phyloP scores from a whole-genome alignment of 2,113 vertebrate species.

The Lipophrys pholis region DNA sequence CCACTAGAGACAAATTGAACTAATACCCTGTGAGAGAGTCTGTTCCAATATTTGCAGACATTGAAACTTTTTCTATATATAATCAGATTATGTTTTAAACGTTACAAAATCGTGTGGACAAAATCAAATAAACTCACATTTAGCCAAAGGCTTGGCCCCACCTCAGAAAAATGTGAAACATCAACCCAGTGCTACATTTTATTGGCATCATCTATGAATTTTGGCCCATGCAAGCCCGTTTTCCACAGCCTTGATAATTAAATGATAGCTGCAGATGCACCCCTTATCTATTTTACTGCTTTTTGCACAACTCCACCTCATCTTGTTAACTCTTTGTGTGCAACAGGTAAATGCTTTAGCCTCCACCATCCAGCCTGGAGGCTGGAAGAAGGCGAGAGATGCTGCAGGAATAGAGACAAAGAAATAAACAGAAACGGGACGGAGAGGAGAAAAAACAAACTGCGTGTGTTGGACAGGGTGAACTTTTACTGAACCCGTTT shows the following conservation, averaged over 20 bases:
- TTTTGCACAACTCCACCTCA: conserved; percentile 13
- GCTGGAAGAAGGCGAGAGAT: neutral
- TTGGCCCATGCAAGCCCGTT: conserved; percentile 50
- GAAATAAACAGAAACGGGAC: conserved; percentile 11
- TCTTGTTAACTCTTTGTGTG: conserved; percentile 40
- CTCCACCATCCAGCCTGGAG: neutral
- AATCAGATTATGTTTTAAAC: conserved; percentile 40
- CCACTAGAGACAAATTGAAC: conserved; percentile 1
- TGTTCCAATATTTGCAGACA: neutral
- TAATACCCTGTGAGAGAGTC: conserved; percentile 2
- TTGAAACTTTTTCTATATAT: conserved; percentile 2
- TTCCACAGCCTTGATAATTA: conserved; percentile 46
- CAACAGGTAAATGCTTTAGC: conserved; percentile 8
- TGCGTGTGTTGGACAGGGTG: conserved; percentile 23
- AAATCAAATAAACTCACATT: conserved; percentile 19
- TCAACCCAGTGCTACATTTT: conserved; percentile 15
- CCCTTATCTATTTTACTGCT: conserved; percentile 36
- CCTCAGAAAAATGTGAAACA: conserved; percentile 24
- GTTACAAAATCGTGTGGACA: conserved; percentile 20
- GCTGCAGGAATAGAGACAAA: neutral
- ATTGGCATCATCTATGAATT: conserved; percentile 37
- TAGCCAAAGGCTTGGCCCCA: conserved; percentile 16
- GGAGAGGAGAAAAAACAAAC: conserved; percentile 42
- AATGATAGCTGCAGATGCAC: conserved; percentile 52
- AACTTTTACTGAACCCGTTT: conserved; percentile 71